Base-by-base conservation (phyloP, 2,888 invertebrate species). In the Scelioninae gen. 2 region DNA sequence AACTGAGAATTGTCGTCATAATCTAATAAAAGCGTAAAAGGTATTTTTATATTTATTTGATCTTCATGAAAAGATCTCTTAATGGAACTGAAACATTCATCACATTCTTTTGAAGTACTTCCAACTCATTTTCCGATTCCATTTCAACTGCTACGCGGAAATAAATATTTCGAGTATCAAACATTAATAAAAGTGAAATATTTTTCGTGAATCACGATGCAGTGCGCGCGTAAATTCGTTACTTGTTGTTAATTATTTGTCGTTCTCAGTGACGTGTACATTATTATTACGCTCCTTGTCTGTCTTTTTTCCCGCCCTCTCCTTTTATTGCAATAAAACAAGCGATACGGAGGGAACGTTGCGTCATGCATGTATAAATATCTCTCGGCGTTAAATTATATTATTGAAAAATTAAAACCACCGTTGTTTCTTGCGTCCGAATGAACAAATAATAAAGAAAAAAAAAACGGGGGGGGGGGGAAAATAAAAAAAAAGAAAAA, bases 51-150 rank as follows among this genome's bases (percentile, higher is more conserved):
- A 58, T 58, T 45, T 50, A 57, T 65, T 65, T 65, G 39, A 65
- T 65, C 58, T 67, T 50, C 37, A 35, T 58, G 50, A 67, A 58
- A 67, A 55, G 58, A 57, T 67, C 67, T 67, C 67, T 58, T 67
- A 67, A 67, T 67, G 67, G 67, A 67, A 67, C 57, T 67, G 67
- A 67, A 67, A 67, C 67, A 67, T 67, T 67, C 67, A 58, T 67
- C 57, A 50, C 58, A 67, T 67, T 68, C 68, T 52, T 68, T 68
- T 68, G 68, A 68, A 68, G 60, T 68, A 52, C 58, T 45, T 60
- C 60, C 68, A 68, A 68, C 52, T 45, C 52, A 60, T 68, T 60
- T 58, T 68, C 60, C 68, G 35, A 58, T 68, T 60, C 37, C 25
- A 22, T 52, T 68, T 28, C 52, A 35, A 31, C 67, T 33, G 43